Conservation (phyloP, 2,888 invertebrate genomes). For the Dendrolimus pini region DNA sequence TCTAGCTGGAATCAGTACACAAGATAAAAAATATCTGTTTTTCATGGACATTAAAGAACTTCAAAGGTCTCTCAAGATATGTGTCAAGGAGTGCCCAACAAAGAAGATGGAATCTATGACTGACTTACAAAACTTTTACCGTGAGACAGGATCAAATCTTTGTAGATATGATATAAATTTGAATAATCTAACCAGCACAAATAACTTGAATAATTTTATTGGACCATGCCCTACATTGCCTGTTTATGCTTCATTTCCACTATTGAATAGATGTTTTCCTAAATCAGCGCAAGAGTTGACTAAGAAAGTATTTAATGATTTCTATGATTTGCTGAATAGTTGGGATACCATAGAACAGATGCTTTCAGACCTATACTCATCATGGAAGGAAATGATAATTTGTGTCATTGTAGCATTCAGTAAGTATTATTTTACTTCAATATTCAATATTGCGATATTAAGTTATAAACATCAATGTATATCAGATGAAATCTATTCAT, state of each 20-base stretch:
- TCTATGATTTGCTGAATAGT: slow-evolving; percentile 89
- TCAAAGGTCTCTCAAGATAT: slow-evolving; percentile 87
- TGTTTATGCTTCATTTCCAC: slow-evolving; percentile 84
- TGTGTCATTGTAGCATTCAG: slow-evolving; percentile 88
- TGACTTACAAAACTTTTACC: slow-evolving; percentile 85
- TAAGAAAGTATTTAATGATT: slow-evolving; percentile 79
- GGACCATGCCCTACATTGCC: slow-evolving; percentile 90
- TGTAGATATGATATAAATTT: slow-evolving; percentile 85
- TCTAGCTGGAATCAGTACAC: slow-evolving; percentile 87
- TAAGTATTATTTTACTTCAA: slow-evolving; percentile 61
- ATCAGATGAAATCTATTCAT: no score
- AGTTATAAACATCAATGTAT: no score
- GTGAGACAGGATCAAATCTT: slow-evolving; percentile 82
- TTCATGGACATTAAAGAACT: slow-evolving; percentile 89
- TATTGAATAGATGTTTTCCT: slow-evolving; percentile 93
- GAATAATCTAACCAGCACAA: slow-evolving; percentile 59
- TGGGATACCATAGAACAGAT: slow-evolving; percentile 94
- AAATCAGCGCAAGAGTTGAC: slow-evolving; percentile 80
- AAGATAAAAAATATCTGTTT: slow-evolving; percentile 86
- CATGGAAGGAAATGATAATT: slow-evolving; percentile 90
- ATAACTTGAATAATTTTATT: slow-evolving; percentile 60
- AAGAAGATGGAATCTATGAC: slow-evolving; percentile 76
- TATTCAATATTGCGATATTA: no score
- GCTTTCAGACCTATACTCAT: slow-evolving; percentile 90
- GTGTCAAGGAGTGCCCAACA: slow-evolving; percentile 92